A percentile compares a stretch with the other conserved stretches of the same genome.
Evolutionary conservation across 35 echinoderm and acorn worm genomes (phyloP).

Genomic region (Diadema setosum): DNA sequence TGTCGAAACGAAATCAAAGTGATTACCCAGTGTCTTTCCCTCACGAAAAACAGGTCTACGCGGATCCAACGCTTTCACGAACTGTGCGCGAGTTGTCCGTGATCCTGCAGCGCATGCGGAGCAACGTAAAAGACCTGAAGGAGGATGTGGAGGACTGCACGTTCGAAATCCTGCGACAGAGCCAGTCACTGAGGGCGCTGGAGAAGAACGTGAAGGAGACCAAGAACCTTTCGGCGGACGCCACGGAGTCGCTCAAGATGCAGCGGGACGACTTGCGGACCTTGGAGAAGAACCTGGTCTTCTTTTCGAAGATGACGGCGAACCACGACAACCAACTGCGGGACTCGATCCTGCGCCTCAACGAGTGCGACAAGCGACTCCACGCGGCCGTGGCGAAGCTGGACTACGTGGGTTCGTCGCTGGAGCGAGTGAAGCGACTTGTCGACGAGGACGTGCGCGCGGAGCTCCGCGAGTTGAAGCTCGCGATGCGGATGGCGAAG

Average conservation of each 20-base stretch:
- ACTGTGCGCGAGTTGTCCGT: slow-evolving; percentile 59
- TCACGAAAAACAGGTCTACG: slow-evolving; percentile 65
- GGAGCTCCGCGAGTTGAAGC: neutral
- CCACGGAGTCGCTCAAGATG: slow-evolving; percentile 9
- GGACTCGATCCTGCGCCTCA: slow-evolving; percentile 1
- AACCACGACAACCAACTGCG: slow-evolving; percentile 64
- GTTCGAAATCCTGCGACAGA: slow-evolving; percentile 56
- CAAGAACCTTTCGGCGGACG: slow-evolving; percentile 27
- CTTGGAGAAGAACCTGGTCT: slow-evolving; percentile 44
- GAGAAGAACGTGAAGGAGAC: slow-evolving; percentile 56
- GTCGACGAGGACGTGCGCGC: neutral
- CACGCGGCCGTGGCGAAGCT: neutral
- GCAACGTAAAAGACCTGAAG: slow-evolving; percentile 34
- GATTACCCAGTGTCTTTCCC: no score
- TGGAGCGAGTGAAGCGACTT: neutral
- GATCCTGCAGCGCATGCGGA: slow-evolving; percentile 48
- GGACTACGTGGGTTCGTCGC: neutral
- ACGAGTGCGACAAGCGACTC: neutral
- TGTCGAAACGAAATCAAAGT: no score
- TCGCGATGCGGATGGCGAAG: neutral
- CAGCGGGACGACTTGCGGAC: neutral
- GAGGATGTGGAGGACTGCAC: slow-evolving; percentile 69
- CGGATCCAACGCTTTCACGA: slow-evolving; percentile 59
- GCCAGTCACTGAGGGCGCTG: slow-evolving; percentile 32
- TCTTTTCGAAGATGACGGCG: slow-evolving; percentile 57